Conservation (phyloP, 2,888 invertebrate species). For the Anticlea derivata region DNA sequence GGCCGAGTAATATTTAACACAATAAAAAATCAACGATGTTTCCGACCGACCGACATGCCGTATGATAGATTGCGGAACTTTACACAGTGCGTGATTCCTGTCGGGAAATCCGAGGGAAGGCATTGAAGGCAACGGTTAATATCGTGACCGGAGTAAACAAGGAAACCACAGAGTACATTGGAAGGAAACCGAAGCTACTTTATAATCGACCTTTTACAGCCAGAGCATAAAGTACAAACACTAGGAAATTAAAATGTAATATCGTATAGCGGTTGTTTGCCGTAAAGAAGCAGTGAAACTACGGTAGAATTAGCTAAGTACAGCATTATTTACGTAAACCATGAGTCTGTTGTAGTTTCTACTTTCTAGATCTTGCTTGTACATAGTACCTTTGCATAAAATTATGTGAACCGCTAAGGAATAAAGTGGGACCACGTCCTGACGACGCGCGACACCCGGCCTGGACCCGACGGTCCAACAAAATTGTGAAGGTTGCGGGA, state of each 20-base stretch:
- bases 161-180: too few relatives aligned
- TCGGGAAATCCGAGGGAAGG: slow-evolving; percentile 20
- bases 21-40: too few relatives aligned
- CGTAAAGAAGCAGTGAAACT: slow-evolving; percentile 16
- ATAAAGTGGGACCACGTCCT: too few relatives aligned
- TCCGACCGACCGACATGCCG: not conserved
- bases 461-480: too few relatives aligned
- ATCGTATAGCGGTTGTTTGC: slow-evolving; percentile 24
- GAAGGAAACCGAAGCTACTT: slow-evolving; percentile 36
- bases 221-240: slow-evolving; percentile 40
- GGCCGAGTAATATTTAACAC: too few relatives aligned
- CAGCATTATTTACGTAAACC: not conserved
- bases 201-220: slow-evolving; percentile 46
- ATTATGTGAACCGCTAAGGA: too few relatives aligned
- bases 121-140: slow-evolving; percentile 36
- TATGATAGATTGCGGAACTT: slow-evolving; percentile 3
- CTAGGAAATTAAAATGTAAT: slow-evolving; percentile 29
- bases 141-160: slow-evolving; percentile 36
- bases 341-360: not conserved
- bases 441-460: too few relatives aligned
- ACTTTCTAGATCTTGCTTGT: too few relatives aligned
- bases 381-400: too few relatives aligned
- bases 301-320: too few relatives aligned
- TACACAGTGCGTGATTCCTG: slow-evolving; percentile 3
- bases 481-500: too few relatives aligned